Conservation (phyloP, 2,797 vertebrate species). For the Antrozous pallidus region DNA sequence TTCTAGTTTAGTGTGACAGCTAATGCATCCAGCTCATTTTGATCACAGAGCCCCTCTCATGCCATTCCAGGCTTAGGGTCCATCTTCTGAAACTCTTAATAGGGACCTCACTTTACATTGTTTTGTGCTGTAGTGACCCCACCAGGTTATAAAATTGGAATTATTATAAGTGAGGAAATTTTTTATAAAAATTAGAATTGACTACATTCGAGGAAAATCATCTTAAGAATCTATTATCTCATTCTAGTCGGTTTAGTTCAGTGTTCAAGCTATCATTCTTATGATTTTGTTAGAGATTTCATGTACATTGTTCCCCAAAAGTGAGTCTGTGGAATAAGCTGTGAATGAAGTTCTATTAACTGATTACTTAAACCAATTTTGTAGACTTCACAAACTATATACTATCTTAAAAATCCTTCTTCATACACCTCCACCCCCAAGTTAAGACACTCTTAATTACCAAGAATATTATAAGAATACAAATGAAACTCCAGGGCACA, state of each 20-base stretch:
- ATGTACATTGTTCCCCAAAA: background rate
- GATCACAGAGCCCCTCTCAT: background rate
- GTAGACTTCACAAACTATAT: background rate
- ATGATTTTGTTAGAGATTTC: background rate
- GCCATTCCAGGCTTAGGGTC: background rate
- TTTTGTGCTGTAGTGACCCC: background rate
- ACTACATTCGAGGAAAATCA: background rate
- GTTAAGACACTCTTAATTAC: background rate
- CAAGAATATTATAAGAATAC: background rate
- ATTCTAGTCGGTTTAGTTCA: background rate
- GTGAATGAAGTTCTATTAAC: background rate
- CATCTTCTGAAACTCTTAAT: background rate
- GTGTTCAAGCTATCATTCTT: background rate
- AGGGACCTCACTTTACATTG: background rate
- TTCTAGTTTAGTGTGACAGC: background rate
- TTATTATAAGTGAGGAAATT: background rate
- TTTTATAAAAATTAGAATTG: background rate
- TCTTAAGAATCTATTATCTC: background rate
- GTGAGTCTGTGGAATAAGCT: background rate
- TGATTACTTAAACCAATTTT: background rate
- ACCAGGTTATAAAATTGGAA: background rate
- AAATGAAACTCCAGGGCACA: background rate
- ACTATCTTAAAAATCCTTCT: background rate
- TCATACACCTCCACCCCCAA: background rate
- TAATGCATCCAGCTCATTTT: background rate